These are phyloP conservation scores for Hermatobates lingyangjiaoensis DNA, from an alignment of 1,140 invertebrate species.

Conservation along the genomic window DNA sequence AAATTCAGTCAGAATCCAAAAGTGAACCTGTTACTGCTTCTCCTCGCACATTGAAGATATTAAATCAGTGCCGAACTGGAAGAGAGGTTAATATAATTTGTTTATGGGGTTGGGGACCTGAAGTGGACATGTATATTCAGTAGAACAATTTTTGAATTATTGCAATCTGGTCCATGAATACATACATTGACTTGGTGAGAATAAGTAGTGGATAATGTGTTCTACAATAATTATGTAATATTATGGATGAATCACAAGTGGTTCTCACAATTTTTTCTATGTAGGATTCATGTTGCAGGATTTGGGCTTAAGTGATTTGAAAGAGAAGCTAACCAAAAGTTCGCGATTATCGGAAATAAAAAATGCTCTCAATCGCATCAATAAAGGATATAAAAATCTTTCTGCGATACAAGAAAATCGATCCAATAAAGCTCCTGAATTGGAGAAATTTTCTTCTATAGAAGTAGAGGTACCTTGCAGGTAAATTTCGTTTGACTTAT, in stretches of 20 bases:
- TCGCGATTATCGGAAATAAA: constrained; percentile 42
- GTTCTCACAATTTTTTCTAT: background rate
- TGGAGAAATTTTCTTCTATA: too few relatives aligned
- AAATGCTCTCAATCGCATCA: constrained; percentile 36
- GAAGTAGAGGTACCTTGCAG: too few relatives aligned
- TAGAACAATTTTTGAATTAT: background rate
- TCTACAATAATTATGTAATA: background rate
- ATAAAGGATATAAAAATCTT: constrained; percentile 29
- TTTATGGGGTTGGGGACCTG: too few relatives aligned
- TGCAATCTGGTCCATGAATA: background rate
- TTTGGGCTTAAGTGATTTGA: constrained; percentile 39
- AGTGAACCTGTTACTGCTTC: too few relatives aligned
- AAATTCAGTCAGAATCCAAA: too few relatives aligned
- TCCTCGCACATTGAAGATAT: too few relatives aligned
- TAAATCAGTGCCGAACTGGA: too few relatives aligned
- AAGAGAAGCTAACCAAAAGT: constrained; percentile 38
- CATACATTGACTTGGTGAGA: background rate
- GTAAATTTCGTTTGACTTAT: too few relatives aligned
- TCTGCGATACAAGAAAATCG: constrained; percentile 26
- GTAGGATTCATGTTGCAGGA: background rate
- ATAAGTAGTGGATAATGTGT: background rate
- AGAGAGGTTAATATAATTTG: too few relatives aligned
- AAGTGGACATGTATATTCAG: background rate
- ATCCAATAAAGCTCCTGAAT: too few relatives aligned
- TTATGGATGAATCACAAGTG: background rate